phyloP scores from a whole-genome alignment of 2,113 vertebrate genomes.

The Ursus arctos region DNA sequence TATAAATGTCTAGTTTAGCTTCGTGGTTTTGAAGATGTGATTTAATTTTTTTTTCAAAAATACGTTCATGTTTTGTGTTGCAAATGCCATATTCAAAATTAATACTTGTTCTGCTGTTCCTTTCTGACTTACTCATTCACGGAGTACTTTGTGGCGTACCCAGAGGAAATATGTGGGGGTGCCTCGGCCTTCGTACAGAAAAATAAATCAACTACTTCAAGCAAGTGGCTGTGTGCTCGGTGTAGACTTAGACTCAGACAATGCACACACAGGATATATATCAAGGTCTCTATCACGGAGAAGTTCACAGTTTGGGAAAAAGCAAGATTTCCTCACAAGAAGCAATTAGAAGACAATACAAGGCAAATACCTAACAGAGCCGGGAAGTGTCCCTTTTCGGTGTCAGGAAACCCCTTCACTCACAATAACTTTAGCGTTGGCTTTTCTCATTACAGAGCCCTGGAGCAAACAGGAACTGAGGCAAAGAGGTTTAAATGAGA shows the following conservation, averaged over 20 bases:
- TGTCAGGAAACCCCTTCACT: slow-evolving; percentile 57
- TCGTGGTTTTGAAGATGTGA: slow-evolving; percentile 1
- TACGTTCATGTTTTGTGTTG: not conserved
- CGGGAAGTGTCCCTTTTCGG: not conserved
- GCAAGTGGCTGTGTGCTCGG: not conserved
- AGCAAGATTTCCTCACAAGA: slow-evolving; percentile 58
- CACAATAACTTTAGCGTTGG: slow-evolving; percentile 48
- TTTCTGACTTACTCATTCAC: not conserved
- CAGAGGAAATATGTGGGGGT: not conserved
- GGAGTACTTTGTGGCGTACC: not conserved
- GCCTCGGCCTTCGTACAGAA: not conserved
- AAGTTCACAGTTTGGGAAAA: slow-evolving; percentile 24
- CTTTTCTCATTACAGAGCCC: slow-evolving; percentile 42
- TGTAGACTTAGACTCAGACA: not conserved
- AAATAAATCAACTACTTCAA: not conserved
- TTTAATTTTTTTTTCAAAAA: slow-evolving; percentile 35
- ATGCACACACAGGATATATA: not conserved
- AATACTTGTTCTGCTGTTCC: not conserved
- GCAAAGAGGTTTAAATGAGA: slow-evolving; percentile 56
- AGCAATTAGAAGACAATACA: slow-evolving; percentile 68
- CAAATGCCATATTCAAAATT: not conserved
- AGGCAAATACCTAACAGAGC: slow-evolving; percentile 24
- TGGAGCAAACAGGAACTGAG: slow-evolving; percentile 70
- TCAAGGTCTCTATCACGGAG: not conserved
- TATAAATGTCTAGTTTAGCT: not conserved